Percentiles rank a stretch among this genome's conserved stretches.
Evolutionary conservation across 2,113 vertebrate genomes (phyloP).

Genomic region (Alectura lathami): DNA sequence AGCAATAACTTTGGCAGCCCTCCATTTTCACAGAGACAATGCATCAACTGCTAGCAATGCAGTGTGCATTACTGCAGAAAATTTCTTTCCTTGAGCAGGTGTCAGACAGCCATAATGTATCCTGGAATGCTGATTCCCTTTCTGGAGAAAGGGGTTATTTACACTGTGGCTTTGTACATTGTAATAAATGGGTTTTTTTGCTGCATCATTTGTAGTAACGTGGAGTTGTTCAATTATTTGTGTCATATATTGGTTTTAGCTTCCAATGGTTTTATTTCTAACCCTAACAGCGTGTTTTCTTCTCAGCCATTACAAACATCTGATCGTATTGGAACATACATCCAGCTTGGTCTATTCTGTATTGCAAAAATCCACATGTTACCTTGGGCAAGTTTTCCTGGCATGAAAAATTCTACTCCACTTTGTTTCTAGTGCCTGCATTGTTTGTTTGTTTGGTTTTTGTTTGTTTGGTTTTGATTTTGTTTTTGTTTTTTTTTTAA

Average conservation of each 20-base stretch:
- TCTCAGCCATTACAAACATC: too few species aligned
- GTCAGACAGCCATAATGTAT: neutral
- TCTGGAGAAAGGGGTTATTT: neutral
- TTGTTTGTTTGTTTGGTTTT: too few species aligned
- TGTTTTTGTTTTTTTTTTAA: neutral
- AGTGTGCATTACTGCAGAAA: neutral
- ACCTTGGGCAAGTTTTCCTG: too few species aligned
- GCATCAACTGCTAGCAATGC: neutral
- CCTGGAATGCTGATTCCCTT: neutral
- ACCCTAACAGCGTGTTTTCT: too few species aligned
- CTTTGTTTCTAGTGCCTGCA: too few species aligned
- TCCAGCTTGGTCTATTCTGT: too few species aligned
- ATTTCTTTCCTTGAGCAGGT: neutral
- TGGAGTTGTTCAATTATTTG: neutral
- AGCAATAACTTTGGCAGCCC: neutral
- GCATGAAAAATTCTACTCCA: too few species aligned
- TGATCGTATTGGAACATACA: too few species aligned
- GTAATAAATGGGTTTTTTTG: neutral
- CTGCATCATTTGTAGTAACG: neutral
- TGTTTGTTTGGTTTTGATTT: neutral
- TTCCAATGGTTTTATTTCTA: too few species aligned
- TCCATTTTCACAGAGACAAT: neutral
- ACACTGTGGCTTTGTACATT: neutral
- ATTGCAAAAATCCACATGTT: too few species aligned
- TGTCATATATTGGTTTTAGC: neutral